Evolutionary conservation across 1,140 invertebrate species (phyloP), one percentile per base, ranked within the genome.

Genomic region (Drosophila varians): DNA sequence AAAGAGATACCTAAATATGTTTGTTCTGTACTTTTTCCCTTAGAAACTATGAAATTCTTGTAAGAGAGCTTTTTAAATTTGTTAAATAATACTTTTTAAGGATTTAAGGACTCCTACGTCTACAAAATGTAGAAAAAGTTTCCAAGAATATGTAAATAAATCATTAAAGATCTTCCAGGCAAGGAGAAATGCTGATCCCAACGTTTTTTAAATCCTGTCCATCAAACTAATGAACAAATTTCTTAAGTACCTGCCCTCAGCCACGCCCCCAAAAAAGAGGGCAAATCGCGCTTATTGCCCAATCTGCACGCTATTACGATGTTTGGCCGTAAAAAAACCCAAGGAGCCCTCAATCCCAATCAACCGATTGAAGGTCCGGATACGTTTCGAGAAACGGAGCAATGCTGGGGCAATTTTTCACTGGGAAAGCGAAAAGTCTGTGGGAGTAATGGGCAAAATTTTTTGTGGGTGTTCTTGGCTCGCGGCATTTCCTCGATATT

Each of bases 241-340:
- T 53, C 38, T 36, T 21, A 8, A 66, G 64, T 21, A 53, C 61
- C 53, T 26, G 14, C 8, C 38, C 6, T 4, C 21, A 28, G 3
- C 12, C 16, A 8, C 1, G 4, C 18, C 38, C 26, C n/a, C 36
- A 8, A 0, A 14, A 5, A 45, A 38, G 5, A 5, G 16, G 58
- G 23, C 52, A 19, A 52, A 78, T 62, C 45, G 18, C 8, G 58
- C 42, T 52, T 42, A 61, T 74, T 64, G 47, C 46, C 48, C 53
- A 74, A 74, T 74, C 58, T 68, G 71, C 75, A 84, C 65, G 71
- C 71, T 72, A 84, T 62, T 43, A 62, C 64, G 58, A 61, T 77
- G 57, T 51, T 40, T 51, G 78, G 62, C 28, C 68, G 52, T 78
- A 78, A 78, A 83, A 61, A 31, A 2, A 31, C 36, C 52, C 43